Conservation (phyloP, 2,888 invertebrate species). For the Metalampra italica region DNA sequence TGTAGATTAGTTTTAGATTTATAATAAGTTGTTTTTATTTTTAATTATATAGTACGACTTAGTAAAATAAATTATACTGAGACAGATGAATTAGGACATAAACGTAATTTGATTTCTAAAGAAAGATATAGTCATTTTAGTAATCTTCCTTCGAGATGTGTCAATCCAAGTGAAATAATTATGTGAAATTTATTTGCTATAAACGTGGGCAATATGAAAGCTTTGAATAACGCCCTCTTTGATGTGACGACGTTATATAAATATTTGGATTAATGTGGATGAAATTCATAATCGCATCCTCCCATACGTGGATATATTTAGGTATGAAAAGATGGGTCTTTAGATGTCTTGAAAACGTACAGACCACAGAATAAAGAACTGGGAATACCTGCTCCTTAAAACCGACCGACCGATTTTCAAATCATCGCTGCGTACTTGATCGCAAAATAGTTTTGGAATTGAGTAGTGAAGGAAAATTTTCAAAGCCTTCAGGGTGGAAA, state of each 20-base stretch:
- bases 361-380: too few relatives aligned
- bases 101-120: too few relatives aligned
- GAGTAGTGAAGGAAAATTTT: too few relatives aligned
- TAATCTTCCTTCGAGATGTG: neutral
- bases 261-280: constrained; percentile 17
- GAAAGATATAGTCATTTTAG: neutral
- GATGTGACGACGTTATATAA: constrained; percentile 25
- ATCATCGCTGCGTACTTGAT: too few relatives aligned
- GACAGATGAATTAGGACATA: too few relatives aligned
- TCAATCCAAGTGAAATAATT: constrained; percentile 19
- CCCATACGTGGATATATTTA: neutral
- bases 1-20: too few relatives aligned
- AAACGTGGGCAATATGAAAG: constrained; percentile 11
- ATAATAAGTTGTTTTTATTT: too few relatives aligned
- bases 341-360: neutral
- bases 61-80: too few relatives aligned
- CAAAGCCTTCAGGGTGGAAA: too few relatives aligned
- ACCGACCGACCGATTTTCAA: neutral
- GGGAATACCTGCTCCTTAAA: too few relatives aligned
- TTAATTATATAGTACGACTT: too few relatives aligned
- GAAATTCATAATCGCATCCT: constrained; percentile 12
- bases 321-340: neutral
- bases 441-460: too few relatives aligned
- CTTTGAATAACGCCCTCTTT: constrained; percentile 20
- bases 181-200: constrained; percentile 23